Conservation (phyloP, 2,113 vertebrate species). For the Bungarus multicinctus region DNA sequence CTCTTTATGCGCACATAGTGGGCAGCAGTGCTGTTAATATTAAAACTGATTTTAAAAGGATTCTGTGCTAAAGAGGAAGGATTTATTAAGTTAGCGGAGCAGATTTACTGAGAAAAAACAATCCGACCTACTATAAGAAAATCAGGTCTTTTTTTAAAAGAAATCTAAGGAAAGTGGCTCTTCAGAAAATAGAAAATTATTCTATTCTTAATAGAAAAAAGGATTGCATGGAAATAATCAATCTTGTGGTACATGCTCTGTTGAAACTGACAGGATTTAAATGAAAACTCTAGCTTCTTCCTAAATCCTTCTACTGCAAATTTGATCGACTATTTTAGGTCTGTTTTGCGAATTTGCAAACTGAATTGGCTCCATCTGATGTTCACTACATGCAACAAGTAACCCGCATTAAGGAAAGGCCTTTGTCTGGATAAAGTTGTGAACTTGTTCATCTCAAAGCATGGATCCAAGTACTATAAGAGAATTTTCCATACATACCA, state of each 20-base stretch:
- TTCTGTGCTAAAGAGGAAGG: not conserved
- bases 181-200: not conserved
- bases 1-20: not conserved
- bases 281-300: not conserved
- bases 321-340: not conserved
- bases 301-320: not conserved
- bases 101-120: not conserved
- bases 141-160: not conserved
- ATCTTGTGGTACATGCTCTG: not conserved
- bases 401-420: not conserved
- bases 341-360: not conserved
- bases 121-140: not conserved
- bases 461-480: not conserved
- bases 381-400: not conserved
- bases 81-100: not conserved
- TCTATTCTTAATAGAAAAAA: not conserved
- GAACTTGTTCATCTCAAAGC: not conserved
- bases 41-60: not conserved
- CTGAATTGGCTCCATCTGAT: not conserved
- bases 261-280: not conserved
- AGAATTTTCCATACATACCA: not conserved
- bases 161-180: not conserved
- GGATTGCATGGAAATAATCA: not conserved
- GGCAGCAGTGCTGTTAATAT: not conserved
- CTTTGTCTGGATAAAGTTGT: not conserved